Evolutionary conservation across 2,797 vertebrate species (phyloP).

Genomic region (Scyliorhinus canicula): DNA sequence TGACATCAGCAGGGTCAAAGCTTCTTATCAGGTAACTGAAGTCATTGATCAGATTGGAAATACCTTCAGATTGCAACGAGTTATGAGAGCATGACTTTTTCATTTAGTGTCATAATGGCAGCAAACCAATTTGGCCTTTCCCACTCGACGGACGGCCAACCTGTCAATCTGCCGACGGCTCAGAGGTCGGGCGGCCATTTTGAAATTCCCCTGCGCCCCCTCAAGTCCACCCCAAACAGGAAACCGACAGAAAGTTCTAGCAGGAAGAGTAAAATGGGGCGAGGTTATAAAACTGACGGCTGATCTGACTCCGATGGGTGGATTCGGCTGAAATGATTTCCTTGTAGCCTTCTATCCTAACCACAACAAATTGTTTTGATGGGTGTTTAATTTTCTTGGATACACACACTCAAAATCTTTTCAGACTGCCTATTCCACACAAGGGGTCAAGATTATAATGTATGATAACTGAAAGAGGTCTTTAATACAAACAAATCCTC

Average conservation of each 20-base stretch:
- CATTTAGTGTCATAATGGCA: no score
- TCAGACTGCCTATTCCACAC: background rate
- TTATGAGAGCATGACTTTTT: no score
- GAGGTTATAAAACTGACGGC: background rate
- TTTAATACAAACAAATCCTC: constrained; percentile 1
- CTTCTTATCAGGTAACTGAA: no score
- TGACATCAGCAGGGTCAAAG: no score
- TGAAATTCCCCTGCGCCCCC: background rate
- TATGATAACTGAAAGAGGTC: background rate
- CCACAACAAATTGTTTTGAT: background rate
- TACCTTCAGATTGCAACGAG: no score
- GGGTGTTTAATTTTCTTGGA: background rate
- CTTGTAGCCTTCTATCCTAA: background rate
- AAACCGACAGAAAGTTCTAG: background rate
- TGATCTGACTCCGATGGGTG: background rate
- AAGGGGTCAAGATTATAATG: background rate
- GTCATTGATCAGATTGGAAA: no score
- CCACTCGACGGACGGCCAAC: no score
- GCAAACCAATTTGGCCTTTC: no score
- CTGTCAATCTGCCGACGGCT: no score
- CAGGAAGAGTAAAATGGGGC: background rate
- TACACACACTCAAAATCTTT: background rate
- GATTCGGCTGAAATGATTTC: background rate
- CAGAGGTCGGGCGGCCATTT: no score
- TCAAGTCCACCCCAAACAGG: no score